A percentile compares a stretch with the other conserved stretches of the same genome.
Evolutionary conservation across 2,797 vertebrate genomes (phyloP).

Genomic region (Siniperca undulata): DNA sequence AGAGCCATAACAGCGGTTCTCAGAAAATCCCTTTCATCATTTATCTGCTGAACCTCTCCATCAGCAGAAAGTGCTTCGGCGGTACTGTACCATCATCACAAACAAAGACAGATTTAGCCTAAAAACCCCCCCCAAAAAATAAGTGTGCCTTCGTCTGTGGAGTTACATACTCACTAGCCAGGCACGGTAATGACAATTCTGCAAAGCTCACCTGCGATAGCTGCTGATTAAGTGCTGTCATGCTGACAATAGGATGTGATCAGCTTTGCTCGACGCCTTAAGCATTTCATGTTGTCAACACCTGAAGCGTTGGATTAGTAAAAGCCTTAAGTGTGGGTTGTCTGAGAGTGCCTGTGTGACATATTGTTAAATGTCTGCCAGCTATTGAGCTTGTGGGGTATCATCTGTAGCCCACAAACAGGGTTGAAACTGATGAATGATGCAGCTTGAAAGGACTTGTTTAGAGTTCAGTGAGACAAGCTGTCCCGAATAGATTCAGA

Average conservation of each 20-base stretch:
- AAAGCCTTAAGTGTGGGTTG: slow-evolving; percentile 67
- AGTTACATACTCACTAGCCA: slow-evolving; percentile 43
- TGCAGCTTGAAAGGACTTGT: slow-evolving; percentile 84
- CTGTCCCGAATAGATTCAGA: slow-evolving; percentile 85
- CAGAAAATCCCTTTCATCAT: slow-evolving; percentile 84
- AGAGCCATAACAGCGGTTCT: slow-evolving; percentile 78
- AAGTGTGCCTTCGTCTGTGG: slow-evolving; percentile 9
- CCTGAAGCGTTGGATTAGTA: slow-evolving; percentile 72
- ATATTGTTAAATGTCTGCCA: slow-evolving; percentile 77
- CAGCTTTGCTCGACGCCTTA: slow-evolving; percentile 52
- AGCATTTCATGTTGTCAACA: slow-evolving; percentile 64
- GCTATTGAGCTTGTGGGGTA: slow-evolving; percentile 74
- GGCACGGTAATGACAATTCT: slow-evolving; percentile 51
- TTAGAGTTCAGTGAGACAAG: slow-evolving; percentile 84
- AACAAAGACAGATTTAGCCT: slow-evolving; percentile 76
- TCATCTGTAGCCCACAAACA: slow-evolving; percentile 79
- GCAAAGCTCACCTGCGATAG: slow-evolving; percentile 51
- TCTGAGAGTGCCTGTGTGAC: slow-evolving; percentile 61
- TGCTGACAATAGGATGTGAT: slow-evolving; percentile 65
- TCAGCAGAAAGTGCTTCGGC: slow-evolving; percentile 79
- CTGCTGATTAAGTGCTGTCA: slow-evolving; percentile 73
- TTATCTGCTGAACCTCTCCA: slow-evolving; percentile 84
- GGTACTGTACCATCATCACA: slow-evolving; percentile 73
- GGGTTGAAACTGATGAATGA: slow-evolving; percentile 87
- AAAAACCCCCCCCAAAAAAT: slow-evolving; percentile 19